Conservation (phyloP, 2,797 vertebrate species). For the Trachurus trachurus region DNA sequence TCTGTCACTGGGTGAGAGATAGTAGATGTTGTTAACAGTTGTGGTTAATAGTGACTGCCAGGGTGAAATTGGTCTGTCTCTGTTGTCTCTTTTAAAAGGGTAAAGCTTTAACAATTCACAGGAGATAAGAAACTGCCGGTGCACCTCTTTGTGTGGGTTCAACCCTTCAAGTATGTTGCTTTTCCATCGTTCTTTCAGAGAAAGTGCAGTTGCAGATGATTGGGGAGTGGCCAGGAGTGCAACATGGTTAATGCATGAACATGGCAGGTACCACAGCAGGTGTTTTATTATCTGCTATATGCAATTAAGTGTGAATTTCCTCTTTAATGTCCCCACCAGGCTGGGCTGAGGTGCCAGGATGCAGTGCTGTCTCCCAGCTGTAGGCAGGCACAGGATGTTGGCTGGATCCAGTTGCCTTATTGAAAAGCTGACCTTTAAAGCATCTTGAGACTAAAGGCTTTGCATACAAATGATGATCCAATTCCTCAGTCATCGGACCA, state of each 20-base stretch:
- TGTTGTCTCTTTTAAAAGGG: slow-evolving; percentile 30
- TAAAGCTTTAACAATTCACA: slow-evolving; percentile 23
- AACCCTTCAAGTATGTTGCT: slow-evolving; percentile 4
- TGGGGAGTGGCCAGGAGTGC: slow-evolving; percentile 4
- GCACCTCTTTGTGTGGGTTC: not conserved
- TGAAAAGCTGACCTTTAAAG: slow-evolving; percentile 84
- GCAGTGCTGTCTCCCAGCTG: slow-evolving; percentile 38
- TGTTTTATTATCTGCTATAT: slow-evolving; percentile 9
- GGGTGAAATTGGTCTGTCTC: slow-evolving; percentile 2
- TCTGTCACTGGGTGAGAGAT: slow-evolving; percentile 27
- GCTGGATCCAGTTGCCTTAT: slow-evolving; percentile 46
- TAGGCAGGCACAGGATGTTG: slow-evolving; percentile 37
- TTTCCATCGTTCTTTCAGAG: not conserved
- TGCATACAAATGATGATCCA: slow-evolving; percentile 81
- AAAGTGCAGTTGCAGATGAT: slow-evolving; percentile 13
- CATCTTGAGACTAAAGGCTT: slow-evolving; percentile 72
- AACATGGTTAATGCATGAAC: slow-evolving; percentile 37
- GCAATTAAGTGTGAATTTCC: slow-evolving; percentile 21
- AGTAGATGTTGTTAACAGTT: slow-evolving; percentile 20
- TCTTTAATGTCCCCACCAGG: slow-evolving; percentile 32
- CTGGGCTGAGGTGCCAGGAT: slow-evolving; percentile 42
- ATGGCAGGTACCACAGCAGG: slow-evolving; percentile 1
- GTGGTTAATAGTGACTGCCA: slow-evolving; percentile 9
- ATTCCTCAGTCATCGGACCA: slow-evolving; percentile 55
- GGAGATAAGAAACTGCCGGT: slow-evolving; percentile 9